Conservation (phyloP, 2,888 invertebrate species). For the Drosophila meridionalis region DNA sequence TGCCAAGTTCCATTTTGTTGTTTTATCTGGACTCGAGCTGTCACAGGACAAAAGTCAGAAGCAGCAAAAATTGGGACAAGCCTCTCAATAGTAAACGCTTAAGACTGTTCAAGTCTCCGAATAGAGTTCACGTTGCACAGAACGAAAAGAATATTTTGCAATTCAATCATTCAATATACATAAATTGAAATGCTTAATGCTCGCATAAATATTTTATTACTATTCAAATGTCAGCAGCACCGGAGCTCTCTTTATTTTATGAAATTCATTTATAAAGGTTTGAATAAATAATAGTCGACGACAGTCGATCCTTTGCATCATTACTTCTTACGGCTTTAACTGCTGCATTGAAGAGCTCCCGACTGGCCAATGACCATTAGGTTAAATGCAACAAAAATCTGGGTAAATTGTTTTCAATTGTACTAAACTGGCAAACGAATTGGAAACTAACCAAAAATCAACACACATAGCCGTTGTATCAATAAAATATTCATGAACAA, state of each 20-base stretch:
- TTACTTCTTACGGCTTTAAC: background rate
- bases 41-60: conserved; percentile 24
- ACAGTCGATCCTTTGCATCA: background rate
- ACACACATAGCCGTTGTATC: conserved; percentile 51
- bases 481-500: conserved; percentile 77
- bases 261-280: background rate
- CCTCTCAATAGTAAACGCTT: conserved; percentile 23
- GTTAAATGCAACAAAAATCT: conserved; percentile 47
- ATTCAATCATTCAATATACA: background rate
- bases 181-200: background rate
- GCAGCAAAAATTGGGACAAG: conserved; percentile 14
- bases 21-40: conserved; percentile 39
- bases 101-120: conserved; percentile 1
- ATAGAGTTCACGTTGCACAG: background rate
- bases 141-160: background rate
- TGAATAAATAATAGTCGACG: background rate
- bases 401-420: conserved; percentile 58
- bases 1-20: conserved; percentile 33
- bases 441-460: conserved; percentile 46
- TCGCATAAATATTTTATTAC: conserved; percentile 1
- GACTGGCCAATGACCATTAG: conserved; percentile 39
- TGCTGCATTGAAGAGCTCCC: conserved; percentile 2
- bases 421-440: conserved; percentile 39
- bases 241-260: background rate
- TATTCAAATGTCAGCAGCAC: background rate